Base-by-base conservation (phyloP, 2,113 vertebrate species). In the Tichodroma muraria region DNA sequence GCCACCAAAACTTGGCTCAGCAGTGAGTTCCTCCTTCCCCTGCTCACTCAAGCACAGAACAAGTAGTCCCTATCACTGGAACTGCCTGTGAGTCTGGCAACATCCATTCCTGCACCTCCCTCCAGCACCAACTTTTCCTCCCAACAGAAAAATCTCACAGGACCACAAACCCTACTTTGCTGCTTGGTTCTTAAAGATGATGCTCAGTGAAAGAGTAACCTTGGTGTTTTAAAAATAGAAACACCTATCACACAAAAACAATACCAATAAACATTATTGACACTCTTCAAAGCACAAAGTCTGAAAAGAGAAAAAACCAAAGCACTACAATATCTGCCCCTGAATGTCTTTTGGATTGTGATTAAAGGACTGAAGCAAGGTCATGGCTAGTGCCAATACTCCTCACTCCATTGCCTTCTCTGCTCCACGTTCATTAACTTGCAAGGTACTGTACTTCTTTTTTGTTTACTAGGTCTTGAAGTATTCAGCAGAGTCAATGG, bases 1-100 rank as follows among this genome's bases (percentile, higher is more conserved):
- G 90, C 90, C 92, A 90, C 88, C 31, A n/a, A 89, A 82, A 76
- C 24, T 80, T 91, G 90, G 92, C 93, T 95, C 63, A 38, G 66
- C 3, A 23, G 50, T 33, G 90, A 85, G 33, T 63, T 94, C 37
- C 75, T 95, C 53, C 75, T 91, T 91, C 40, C 45, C n/a, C 42
- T 91, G 63, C 88, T 85, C 63, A 77, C 79, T 77, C 79, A 80
- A 59, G 50, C 66, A 65, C 37, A 85, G 92, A 93, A 94, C 90
- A 88, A 80, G 54, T 57, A 90, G 89, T 94, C 35, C 45, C 33
- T 54, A n/a, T 84, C 4, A 4, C 53, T 84, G 66, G 45, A 85
- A 35, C 45, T 89, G 70, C 31, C 44, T 88, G 40, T 0, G 1
- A 42, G 25, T 37, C 37, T 93, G 88, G 75, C 82, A 94, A 23